Evolutionary conservation across 2,113 vertebrate species (phyloP).

Genomic region (Cinclus mexicanus): DNA sequence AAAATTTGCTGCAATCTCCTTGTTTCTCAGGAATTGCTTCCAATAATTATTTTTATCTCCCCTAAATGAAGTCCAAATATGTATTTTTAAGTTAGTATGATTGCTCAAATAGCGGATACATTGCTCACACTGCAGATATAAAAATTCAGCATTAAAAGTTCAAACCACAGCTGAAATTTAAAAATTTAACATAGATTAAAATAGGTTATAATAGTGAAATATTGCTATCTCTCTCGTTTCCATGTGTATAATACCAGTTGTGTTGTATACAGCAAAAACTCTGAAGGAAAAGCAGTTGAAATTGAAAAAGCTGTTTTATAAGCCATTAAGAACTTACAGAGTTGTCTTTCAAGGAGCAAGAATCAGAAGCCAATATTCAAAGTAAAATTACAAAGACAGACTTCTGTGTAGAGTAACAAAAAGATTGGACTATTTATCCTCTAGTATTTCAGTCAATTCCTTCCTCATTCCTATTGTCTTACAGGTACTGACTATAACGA

Average conservation of each 20-base stretch:
- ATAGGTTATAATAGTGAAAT: background rate
- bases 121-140: background rate
- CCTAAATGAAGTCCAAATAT: background rate
- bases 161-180: background rate
- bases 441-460: background rate
- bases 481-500: background rate
- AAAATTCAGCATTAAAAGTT: background rate
- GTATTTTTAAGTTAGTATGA: background rate
- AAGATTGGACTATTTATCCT: background rate
- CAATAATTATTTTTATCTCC: background rate
- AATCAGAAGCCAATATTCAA: background rate
- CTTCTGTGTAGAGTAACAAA: background rate
- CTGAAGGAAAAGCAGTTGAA: background rate
- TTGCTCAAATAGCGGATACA: background rate
- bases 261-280: background rate
- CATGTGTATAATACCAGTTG: background rate
- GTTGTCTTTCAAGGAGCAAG: background rate
- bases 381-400: background rate
- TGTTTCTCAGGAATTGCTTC: background rate
- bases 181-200: background rate
- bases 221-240: background rate
- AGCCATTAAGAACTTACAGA: background rate
- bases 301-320: background rate
- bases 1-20: background rate
- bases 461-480: background rate